These are phyloP conservation scores for Pteropus rufus DNA, from an alignment of 2,797 vertebrate species.

Conservation along the genomic window DNA sequence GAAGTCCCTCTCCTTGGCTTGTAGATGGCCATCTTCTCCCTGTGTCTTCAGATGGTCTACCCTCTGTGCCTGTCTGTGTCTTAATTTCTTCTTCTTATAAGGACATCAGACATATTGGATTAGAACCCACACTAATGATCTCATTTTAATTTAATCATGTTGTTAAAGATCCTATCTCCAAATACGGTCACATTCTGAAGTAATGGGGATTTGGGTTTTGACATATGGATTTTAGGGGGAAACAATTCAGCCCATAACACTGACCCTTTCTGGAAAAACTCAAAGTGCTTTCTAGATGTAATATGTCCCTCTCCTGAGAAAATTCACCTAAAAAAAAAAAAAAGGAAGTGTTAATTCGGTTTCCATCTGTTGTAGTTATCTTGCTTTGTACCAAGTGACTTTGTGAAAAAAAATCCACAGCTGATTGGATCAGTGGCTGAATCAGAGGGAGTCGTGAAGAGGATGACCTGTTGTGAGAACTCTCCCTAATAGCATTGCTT, in stretches of 20 bases:
- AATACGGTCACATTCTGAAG: neutral
- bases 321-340: neutral
- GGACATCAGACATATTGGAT: neutral
- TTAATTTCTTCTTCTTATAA: neutral
- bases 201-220: neutral
- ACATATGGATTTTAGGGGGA: neutral
- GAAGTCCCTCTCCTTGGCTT: neutral
- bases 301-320: neutral
- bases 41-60: neutral
- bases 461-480: neutral
- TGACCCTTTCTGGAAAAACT: neutral
- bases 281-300: neutral
- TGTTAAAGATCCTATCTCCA: neutral
- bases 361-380: neutral
- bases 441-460: neutral
- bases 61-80: neutral
- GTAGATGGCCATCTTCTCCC: neutral
- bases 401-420: neutral
- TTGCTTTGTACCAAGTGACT: neutral
- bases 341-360: neutral
- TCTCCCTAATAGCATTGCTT: neutral
- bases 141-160: neutral
- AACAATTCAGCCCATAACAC: neutral
- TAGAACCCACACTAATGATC: neutral
- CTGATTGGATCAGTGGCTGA: neutral